These are phyloP conservation scores for Nautilus pompilius DNA, from an alignment of 1,140 invertebrate genomes.

Conservation along the genomic window DNA sequence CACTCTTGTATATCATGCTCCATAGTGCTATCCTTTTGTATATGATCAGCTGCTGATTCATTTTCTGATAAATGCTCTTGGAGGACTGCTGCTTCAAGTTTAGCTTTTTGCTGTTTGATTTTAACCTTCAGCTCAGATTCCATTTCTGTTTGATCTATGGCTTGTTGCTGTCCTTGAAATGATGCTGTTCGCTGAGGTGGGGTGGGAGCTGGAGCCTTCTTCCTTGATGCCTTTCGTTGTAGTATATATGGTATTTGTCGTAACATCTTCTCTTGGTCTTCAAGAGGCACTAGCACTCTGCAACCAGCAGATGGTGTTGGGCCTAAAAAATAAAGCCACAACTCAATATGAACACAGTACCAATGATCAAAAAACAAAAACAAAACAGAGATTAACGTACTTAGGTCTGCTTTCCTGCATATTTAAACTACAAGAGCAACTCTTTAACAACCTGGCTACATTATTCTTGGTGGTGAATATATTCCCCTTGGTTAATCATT, in stretches of 20 bases:
- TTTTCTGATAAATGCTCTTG: conserved; percentile 20
- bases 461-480: too few species aligned
- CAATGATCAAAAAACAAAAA: too few species aligned
- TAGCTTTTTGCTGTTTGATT: conserved; percentile 48
- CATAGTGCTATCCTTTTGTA: background rate
- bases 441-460: too few species aligned
- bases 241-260: conserved; percentile 30
- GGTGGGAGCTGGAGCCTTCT: conserved; percentile 32
- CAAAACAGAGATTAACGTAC: too few species aligned
- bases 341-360: too few species aligned
- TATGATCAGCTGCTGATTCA: conserved; percentile 5
- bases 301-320: conserved; percentile 43
- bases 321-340: too few species aligned
- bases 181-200: conserved; percentile 39
- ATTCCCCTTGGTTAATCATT: too few species aligned
- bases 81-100: conserved; percentile 37
- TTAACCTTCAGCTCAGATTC: conserved; percentile 42
- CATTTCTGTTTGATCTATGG: conserved; percentile 15
- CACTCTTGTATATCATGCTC: background rate
- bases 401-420: too few species aligned
- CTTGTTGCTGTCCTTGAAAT: conserved; percentile 10
- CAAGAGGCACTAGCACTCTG: conserved; percentile 29
- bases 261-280: conserved; percentile 40
- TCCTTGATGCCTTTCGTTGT: conserved; percentile 29
- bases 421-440: too few species aligned